Base-by-base conservation (phyloP, 1,140 invertebrate genomes). In the Pissodes strobi region DNA sequence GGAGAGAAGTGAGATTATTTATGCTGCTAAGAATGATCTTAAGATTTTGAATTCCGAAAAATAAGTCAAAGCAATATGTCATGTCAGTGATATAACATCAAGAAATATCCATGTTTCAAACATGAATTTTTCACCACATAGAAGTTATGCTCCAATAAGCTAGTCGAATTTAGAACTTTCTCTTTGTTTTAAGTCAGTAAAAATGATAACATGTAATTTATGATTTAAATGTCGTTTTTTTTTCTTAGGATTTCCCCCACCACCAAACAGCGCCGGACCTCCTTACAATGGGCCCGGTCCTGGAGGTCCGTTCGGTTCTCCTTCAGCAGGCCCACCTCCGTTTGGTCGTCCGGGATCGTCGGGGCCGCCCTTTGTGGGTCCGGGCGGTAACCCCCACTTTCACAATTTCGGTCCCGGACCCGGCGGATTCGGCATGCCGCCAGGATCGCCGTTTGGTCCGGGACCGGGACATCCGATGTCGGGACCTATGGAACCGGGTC, bases 331-430 rank as follows among this genome's bases (percentile, higher is more conserved):
- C 0, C 82, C 83, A 4, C 84, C 83, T 2, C 84, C 84, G 38
- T 88, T 88, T 37, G 86, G 86, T 19, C 75, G 87, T 67, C 87
- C 87, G 2, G 85, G 85, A 17, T 88, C 87, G 1, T 88, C 87
- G 21, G 87, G 87, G 6, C 87, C 87, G 4, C 84, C 86, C 12
- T 88, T 88, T 58, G 84, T 84, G 37, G 84, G 84, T 37, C 82
- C 82, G 4, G 83, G 82, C 56, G 74, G 83, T 13, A 86, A 86
- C 67, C 87, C 86, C 27, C 87, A 88, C 68, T 88, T 88, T 61
- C 65, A 66, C 19, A 85, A 85, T 1, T 85, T 85, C 19, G 86
- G 83, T 19, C 87, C 83, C 1, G 84, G 83, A 2, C 83, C 82
- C 1, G 82, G 83, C 82, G 87, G 69, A 0, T 89, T 88, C 72